Base-by-base conservation (phyloP, 2,113 vertebrate genomes). In the Ictidomys tridecemlineatus region DNA sequence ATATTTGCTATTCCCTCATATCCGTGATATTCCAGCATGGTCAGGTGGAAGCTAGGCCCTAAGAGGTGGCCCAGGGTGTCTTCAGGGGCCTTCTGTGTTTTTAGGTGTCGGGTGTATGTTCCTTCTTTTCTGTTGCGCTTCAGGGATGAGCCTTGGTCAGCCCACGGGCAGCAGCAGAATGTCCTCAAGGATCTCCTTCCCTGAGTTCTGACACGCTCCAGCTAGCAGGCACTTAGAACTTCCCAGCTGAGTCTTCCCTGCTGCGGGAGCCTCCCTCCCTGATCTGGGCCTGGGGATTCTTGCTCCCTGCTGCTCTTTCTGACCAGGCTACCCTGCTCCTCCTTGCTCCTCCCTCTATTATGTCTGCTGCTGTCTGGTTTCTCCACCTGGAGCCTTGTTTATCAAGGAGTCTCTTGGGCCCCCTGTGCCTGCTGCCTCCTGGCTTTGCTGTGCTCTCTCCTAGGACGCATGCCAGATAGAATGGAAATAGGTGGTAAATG, bases 381-480 rank as follows among this genome's bases (percentile, higher is more conserved):
- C 63, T 42, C 83, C 24, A 94, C 51, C 67, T 6, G 39, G 45
- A 97, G 77, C 51, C 85, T 94, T 97, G 94, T 97, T 98, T 96
- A 87, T 87, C 69, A 34, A 85, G 82, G 53, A 94, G 58, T 56
- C 85, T 91, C 94, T 83, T 51, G 73, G 92, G 74, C 58, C 82
- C 4, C 2, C 82, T 95, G 74, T 89, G 32, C 85, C 69, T 93
- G 63, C 45, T 82, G 65, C 93, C 56, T 73, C 69, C 61, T 5
- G 5, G 42, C 26, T 56, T 89, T 72, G 70, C 74, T 95, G n/a
- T 73, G 13, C 34, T 94, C 80, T 90, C 96, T 90, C 96, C 87
- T 85, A 74, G 73, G 95, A 93, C 58, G 28, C 17, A 0, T 1
- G 9, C 12, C 28, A 39, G 56, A n/a, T 94, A 9, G 28, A 28